Conservation (phyloP, 2,113 vertebrate genomes). For the Stercorarius parasiticus region DNA sequence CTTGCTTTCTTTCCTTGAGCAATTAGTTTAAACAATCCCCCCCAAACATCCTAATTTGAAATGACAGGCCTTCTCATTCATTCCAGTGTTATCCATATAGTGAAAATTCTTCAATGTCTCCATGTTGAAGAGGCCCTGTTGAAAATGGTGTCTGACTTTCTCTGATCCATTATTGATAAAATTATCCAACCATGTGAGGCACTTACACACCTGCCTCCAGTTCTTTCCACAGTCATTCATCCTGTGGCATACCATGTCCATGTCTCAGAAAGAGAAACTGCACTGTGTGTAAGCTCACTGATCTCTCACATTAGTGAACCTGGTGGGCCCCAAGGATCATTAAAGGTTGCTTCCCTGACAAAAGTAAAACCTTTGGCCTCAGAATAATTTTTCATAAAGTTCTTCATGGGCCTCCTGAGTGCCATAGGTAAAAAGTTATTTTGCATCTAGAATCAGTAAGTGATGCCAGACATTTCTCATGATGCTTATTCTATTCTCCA, state of each 20-base stretch:
- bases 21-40: background rate
- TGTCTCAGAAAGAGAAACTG: constrained; percentile 52
- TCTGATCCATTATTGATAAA: constrained; percentile 68
- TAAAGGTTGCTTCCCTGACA: constrained; percentile 67
- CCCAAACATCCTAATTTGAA: background rate
- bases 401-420: constrained; percentile 69
- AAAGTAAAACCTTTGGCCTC: constrained; percentile 17
- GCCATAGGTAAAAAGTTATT: constrained; percentile 31
- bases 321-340: constrained; percentile 21
- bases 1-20: background rate
- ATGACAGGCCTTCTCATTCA: background rate
- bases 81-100: constrained; percentile 49
- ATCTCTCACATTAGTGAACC: constrained; percentile 60
- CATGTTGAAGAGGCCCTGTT: constrained; percentile 36
- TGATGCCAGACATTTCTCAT: background rate
- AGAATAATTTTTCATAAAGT: constrained; percentile 70
- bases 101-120: constrained; percentile 57
- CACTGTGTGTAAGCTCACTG: constrained; percentile 56
- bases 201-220: constrained; percentile 63
- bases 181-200: constrained; percentile 52
- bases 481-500: constrained; percentile 20
- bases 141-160: constrained; percentile 57
- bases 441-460: background rate
- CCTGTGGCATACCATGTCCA: constrained; percentile 47
- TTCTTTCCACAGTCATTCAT: constrained; percentile 57